phyloP scores from a whole-genome alignment of 2,113 vertebrate genomes.

The Chlorodrepanis virens region DNA sequence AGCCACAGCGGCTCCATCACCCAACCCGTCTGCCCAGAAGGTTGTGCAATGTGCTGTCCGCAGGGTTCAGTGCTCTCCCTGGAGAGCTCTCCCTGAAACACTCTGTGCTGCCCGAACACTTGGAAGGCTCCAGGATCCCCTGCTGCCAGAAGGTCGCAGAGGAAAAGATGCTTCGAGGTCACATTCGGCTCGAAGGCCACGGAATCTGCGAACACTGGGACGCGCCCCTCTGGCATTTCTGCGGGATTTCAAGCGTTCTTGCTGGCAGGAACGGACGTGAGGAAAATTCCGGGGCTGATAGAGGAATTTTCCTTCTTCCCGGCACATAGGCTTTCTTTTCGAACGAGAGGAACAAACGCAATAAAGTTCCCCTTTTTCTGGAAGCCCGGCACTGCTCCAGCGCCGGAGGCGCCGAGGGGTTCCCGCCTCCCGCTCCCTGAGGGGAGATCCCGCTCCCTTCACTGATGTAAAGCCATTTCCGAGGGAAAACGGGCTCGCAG shows the following conservation, averaged over 20 bases:
- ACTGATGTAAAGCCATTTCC: fast-evolving
- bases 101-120: neutral
- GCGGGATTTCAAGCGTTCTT: neutral
- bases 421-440: neutral
- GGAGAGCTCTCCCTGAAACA: neutral
- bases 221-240: neutral
- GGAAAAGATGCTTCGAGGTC: neutral
- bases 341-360: neutral
- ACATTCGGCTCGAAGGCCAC: neutral
- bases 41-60: neutral
- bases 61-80: neutral
- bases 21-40: neutral
- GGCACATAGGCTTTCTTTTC: neutral
- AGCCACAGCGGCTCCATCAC: neutral
- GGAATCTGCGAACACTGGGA: neutral
- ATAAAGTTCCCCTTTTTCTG: fast-evolving
- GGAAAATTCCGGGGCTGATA: neutral
- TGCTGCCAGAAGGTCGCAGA: neutral
- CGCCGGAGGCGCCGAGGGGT: neutral
- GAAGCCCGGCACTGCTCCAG: fast-evolving
- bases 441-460: too few species aligned
- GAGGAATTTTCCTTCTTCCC: neutral
- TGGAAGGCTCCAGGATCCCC: neutral
- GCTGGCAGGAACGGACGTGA: neutral
- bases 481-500: neutral